These are phyloP conservation scores for Xyrauchen texanus DNA, from an alignment of 2,113 vertebrate species.

Conservation along the genomic window DNA sequence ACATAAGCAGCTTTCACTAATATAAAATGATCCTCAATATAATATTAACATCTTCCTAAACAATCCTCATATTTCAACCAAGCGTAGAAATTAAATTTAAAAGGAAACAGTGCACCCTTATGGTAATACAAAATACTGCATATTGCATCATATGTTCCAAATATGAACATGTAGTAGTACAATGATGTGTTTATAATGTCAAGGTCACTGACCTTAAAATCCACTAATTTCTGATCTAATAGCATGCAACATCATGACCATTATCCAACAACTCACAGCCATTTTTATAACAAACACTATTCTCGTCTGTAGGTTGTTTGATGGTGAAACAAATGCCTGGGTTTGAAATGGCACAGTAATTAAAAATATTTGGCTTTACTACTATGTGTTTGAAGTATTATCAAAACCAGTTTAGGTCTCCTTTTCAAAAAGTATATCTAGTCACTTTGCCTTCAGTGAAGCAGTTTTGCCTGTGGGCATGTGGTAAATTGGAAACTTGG, in stretches of 20 bases:
- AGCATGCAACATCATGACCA: not conserved
- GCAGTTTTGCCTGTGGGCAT: constrained; percentile 8
- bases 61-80: not conserved
- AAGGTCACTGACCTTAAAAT: not conserved
- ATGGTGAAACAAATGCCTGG: not conserved
- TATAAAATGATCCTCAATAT: not conserved
- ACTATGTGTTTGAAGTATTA: not conserved
- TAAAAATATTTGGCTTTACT: not conserved
- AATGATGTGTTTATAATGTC: not conserved
- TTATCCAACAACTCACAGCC: not conserved
- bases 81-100: constrained; percentile 19
- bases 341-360: not conserved
- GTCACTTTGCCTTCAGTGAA: not conserved
- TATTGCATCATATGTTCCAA: not conserved
- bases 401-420: too few relatives aligned
- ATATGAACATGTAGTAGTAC: not conserved
- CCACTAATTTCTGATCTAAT: not conserved
- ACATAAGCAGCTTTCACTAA: not conserved
- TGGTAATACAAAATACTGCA: constrained; percentile 59
- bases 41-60: not conserved
- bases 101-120: constrained; percentile 65
- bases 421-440: too few relatives aligned
- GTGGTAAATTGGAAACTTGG: constrained; percentile 27
- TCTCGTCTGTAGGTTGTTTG: not conserved
- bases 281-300: not conserved